Evolutionary conservation across 2,113 vertebrate genomes (phyloP), one percentile per base, ranked within the genome.

Genomic region (Aphyosemion australe): DNA sequence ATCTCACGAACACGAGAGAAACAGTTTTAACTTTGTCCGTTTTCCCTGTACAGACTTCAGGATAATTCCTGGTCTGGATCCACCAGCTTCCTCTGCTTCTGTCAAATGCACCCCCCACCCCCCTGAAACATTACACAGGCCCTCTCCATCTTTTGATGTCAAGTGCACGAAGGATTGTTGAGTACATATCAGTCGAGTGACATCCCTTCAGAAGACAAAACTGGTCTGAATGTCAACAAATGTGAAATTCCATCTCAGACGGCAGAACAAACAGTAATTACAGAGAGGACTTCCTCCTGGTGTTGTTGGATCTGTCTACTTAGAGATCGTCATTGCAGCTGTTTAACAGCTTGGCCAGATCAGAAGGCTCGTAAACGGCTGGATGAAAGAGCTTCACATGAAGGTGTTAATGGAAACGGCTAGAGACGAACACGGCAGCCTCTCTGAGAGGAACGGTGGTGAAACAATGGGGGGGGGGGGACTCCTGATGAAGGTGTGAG

Each of bases 381-480:
- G 53, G 68, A 82, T 86, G 71, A 89, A 84, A 88, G 73, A 55
- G 51, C 53, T 64, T 79, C 52, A 45, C 83, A 80, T 71, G 82
- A 87, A 88, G 79, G 82, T 87, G 85, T 66, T 79, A 81, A 88
- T 85, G 79, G 79, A 85, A 81, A 80, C 6, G 10, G 79, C 72
- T 65, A 72, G 60, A 82, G 65, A 52, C 74, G 63, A 74, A 76
- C n/a, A n/a, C 69, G 49, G 41, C 61, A 46, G 64, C 41, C 57
- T 34, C 50, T 55, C 49, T 62, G 71, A 72, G 55, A 72, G 21
- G 1, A 15, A 58, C 56, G 20, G 57, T 55, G 65, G 62, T 52
- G 48, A 53, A 61, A 8, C 16, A 63, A 43, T 48, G 19, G 47
- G 42, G 61, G 37, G 32, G 50, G 59, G 39, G 43, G 26, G 26